A percentile compares a stretch with the other conserved stretches of the same genome.
Conservation (phyloP, 2,113 vertebrate genomes). For the Platichthys flesus region DNA sequence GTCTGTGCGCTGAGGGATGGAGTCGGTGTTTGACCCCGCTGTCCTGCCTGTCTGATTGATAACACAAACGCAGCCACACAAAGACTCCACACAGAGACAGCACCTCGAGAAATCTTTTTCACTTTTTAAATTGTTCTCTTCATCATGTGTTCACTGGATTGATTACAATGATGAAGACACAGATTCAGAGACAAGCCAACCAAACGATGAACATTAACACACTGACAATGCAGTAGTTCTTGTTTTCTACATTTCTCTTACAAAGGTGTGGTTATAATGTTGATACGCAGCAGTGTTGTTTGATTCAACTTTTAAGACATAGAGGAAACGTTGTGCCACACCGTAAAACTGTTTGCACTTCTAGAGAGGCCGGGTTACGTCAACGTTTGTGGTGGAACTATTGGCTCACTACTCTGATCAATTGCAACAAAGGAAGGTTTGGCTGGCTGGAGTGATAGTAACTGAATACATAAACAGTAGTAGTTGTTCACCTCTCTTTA, state of each 20-base stretch:
- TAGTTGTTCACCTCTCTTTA: neutral
- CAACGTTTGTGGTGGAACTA: neutral
- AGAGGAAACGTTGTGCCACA: neutral
- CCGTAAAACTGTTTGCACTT: neutral
- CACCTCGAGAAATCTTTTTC: neutral
- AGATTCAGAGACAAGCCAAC: neutral
- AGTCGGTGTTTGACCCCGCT: constrained; percentile 21
- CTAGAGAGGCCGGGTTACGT: no score
- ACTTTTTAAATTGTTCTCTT: constrained; percentile 1
- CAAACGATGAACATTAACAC: neutral
- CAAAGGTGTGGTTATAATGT: neutral
- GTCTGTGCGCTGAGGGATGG: constrained; percentile 43
- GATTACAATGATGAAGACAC: neutral
- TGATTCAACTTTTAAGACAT: neutral
- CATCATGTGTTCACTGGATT: neutral
- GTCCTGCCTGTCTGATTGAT: constrained; percentile 32
- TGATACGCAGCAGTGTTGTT: constrained; percentile 7
- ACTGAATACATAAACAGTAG: constrained; percentile 9
- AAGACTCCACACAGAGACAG: neutral
- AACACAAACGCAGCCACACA: neutral
- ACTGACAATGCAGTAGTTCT: neutral
- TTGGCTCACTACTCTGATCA: neutral
- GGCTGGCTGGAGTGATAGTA: neutral
- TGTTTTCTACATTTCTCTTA: constrained; percentile 17
- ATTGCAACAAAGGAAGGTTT: constrained; percentile 11